phyloP scores from a whole-genome alignment of 2,888 invertebrate genomes.

The Megamerina dolium region DNA sequence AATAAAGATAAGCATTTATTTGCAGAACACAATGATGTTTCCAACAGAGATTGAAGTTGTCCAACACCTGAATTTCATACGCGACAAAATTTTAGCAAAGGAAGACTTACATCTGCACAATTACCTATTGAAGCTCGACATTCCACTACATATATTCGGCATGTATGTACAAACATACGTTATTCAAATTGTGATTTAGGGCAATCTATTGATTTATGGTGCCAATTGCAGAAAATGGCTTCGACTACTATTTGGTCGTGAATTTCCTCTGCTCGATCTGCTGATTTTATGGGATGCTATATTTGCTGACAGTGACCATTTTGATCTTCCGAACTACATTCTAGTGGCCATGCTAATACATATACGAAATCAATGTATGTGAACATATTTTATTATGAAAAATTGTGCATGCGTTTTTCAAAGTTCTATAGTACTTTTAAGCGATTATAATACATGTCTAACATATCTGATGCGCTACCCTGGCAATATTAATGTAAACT shows the following conservation, averaged over 20 bases:
- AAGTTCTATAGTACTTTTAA: constrained; percentile 52
- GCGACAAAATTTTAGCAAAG: constrained; percentile 60
- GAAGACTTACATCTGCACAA: constrained; percentile 58
- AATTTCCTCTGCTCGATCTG: constrained; percentile 72
- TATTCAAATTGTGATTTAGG: background rate
- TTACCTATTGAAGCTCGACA: constrained; percentile 65
- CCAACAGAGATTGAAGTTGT: constrained; percentile 55
- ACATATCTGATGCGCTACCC: constrained; percentile 65
- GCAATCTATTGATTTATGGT: no score
- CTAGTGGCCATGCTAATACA: constrained; percentile 72
- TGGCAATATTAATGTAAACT: constrained; percentile 56
- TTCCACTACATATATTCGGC: constrained; percentile 79
- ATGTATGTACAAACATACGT: constrained; percentile 57
- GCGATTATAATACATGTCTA: constrained; percentile 61
- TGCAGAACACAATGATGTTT: background rate
- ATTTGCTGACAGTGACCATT: constrained; percentile 62
- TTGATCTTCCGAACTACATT: constrained; percentile 59
- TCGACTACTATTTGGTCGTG: constrained; percentile 74
- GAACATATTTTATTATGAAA: background rate
- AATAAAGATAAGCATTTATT: background rate
- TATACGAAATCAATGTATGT: constrained; percentile 64
- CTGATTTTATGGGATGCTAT: constrained; percentile 78
- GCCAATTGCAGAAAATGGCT: constrained; percentile 85
- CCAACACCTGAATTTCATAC: constrained; percentile 55
- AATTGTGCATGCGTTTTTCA: background rate